These are phyloP conservation scores for Karalla daura DNA, from an alignment of 2,797 vertebrate genomes.

Conservation along the genomic window DNA sequence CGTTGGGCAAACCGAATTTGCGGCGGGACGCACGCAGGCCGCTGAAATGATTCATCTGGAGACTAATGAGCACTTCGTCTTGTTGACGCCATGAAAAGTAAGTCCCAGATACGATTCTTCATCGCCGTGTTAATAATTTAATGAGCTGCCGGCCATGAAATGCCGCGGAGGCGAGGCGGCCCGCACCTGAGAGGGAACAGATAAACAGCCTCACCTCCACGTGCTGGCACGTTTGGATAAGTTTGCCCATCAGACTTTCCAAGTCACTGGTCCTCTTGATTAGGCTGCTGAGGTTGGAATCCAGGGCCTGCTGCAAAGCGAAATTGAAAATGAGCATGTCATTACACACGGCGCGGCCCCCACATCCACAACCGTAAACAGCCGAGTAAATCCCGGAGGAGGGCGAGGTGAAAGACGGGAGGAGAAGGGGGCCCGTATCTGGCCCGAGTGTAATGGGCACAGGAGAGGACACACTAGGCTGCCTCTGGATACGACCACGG, in stretches of 20 bases:
- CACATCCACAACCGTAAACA: conserved; percentile 39
- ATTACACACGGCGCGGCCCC: conserved; percentile 38
- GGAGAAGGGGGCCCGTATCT: conserved; percentile 41
- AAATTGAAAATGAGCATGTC: conserved; percentile 68
- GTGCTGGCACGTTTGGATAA: conserved; percentile 98
- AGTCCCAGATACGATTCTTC: conserved; percentile 37
- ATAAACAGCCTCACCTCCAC: conserved; percentile 92
- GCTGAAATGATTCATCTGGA: conserved; percentile 12
- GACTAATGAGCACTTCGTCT: conserved; percentile 42
- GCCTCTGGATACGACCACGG: conserved; percentile 50
- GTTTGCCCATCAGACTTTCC: conserved; percentile 96
- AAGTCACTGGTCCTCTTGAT: conserved; percentile 99
- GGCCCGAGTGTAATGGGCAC: conserved; percentile 27
- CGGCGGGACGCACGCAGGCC: conserved; percentile 2
- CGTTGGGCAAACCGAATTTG: conserved; percentile 10
- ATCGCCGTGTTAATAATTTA: conserved; percentile 60
- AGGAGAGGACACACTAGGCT: conserved; percentile 39
- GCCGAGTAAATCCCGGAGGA: conserved; percentile 53
- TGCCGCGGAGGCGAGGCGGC: conserved; percentile 17
- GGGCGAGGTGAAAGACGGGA: conserved; percentile 42
- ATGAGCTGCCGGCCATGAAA: conserved; percentile 46
- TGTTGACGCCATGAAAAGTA: conserved; percentile 46
- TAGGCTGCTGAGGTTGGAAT: conserved; percentile 95
- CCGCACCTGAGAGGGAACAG: conserved; percentile 41
- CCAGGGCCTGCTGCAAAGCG: conserved; percentile 92